phyloP scores from a whole-genome alignment of 2,888 invertebrate genomes.

The Scaptomyza tumidula region DNA sequence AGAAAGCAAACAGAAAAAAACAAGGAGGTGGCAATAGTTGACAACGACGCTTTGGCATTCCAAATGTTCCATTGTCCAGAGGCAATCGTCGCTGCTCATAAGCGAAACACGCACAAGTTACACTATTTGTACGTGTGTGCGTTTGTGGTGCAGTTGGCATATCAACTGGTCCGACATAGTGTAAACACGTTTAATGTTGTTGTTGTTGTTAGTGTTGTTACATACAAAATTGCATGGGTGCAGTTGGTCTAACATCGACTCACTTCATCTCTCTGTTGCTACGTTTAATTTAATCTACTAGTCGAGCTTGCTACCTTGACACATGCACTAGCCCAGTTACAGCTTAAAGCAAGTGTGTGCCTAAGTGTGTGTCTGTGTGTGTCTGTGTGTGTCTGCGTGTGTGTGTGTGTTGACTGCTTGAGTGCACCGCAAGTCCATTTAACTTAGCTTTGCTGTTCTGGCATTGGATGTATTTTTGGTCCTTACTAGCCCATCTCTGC shows the following conservation, averaged over 20 bases:
- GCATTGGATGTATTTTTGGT: constrained; percentile 36
- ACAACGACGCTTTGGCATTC: constrained; percentile 67
- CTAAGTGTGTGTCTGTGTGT: constrained; percentile 17
- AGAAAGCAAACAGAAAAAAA: not conserved
- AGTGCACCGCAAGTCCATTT: constrained; percentile 79
- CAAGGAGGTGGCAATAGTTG: constrained; percentile 49
- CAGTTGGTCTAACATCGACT: constrained; percentile 25
- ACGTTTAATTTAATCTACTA: constrained; percentile 79
- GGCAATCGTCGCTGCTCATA: constrained; percentile 40
- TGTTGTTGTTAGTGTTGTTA: constrained; percentile 62
- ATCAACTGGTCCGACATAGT: constrained; percentile 78
- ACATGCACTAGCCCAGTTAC: constrained; percentile 59
- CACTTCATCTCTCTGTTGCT: constrained; percentile 45
- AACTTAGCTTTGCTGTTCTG: constrained; percentile 68
- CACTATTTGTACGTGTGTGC: constrained; percentile 6
- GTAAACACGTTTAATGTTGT: constrained; percentile 80
- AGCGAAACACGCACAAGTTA: constrained; percentile 41
- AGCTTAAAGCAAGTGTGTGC: constrained; percentile 29
- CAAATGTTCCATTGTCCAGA: constrained; percentile 76
- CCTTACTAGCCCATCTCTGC: constrained; percentile 22
- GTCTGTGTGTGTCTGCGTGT: constrained; percentile 13
- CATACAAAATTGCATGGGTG: constrained; percentile 27
- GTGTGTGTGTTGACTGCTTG: constrained; percentile 58
- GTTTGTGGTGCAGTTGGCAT: constrained; percentile 64
- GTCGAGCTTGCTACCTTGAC: constrained; percentile 77